Evolutionary conservation across 1,140 invertebrate species (phyloP).

Genomic region (Muscidifurax raptorellus): DNA sequence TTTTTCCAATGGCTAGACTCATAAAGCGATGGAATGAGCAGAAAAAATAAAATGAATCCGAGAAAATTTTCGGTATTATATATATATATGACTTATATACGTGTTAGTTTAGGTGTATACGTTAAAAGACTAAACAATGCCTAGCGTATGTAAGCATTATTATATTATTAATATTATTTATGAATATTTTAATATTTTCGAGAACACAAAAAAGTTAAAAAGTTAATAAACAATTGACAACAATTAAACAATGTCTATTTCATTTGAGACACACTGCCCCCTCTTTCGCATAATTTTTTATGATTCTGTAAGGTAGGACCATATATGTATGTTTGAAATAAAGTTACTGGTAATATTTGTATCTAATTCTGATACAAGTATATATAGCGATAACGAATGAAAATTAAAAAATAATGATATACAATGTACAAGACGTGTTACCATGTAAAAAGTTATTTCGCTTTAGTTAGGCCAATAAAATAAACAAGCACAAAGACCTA

Average conservation of each 20-base stretch:
- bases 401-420: not conserved
- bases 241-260: slow-evolving; percentile 57
- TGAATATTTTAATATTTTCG: slow-evolving; percentile 70
- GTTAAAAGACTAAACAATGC: slow-evolving; percentile 70
- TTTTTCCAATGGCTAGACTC: slow-evolving; percentile 27
- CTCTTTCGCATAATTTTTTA: not conserved
- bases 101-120: slow-evolving; percentile 65
- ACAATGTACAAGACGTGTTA: not conserved
- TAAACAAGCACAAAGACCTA: not conserved
- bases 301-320: no score
- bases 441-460: no score
- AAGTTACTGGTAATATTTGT: not conserved
- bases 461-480: not conserved
- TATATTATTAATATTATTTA: slow-evolving; percentile 66
- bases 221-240: slow-evolving; percentile 63
- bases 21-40: slow-evolving; percentile 24
- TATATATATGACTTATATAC: slow-evolving; percentile 54
- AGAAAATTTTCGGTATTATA: slow-evolving; percentile 47
- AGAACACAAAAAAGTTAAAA: slow-evolving; percentile 64
- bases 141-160: slow-evolving; percentile 65
- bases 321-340: no score
- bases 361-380: not conserved
- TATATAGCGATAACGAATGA: not conserved
- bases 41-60: slow-evolving; percentile 43
- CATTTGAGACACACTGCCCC: not conserved